Conservation (phyloP, 2,113 vertebrate species). For the Oncorhynchus mykiss region DNA sequence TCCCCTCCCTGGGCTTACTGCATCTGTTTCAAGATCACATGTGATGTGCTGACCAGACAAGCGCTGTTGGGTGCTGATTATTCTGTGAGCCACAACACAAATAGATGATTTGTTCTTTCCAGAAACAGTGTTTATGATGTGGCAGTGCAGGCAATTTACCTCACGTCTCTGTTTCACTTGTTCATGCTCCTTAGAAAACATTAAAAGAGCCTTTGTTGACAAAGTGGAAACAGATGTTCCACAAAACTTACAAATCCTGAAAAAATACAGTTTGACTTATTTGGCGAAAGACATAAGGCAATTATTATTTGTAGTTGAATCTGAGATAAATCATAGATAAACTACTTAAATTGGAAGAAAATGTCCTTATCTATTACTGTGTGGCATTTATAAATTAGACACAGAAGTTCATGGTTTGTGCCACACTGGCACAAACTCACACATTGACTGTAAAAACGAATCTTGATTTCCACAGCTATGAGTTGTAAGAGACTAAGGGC, state of each 20-base stretch:
- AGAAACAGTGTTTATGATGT: conserved; percentile 28
- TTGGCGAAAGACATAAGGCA: conserved; percentile 8
- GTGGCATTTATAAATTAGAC: too few species aligned
- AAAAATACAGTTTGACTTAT: background rate
- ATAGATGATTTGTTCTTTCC: conserved; percentile 30
- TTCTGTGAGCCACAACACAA: conserved; percentile 34
- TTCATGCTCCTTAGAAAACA: conserved; percentile 14
- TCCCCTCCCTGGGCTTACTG: background rate
- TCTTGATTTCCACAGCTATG: background rate
- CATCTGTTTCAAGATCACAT: conserved; percentile 7
- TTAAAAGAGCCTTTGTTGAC: conserved; percentile 38
- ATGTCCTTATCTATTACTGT: too few species aligned
- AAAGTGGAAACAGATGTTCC: conserved; percentile 56
- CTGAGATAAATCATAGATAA: background rate
- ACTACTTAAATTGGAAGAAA: background rate
- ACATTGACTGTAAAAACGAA: background rate
- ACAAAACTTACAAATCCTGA: conserved; percentile 19
- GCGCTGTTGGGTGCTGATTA: conserved; percentile 8
- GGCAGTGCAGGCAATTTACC: conserved; percentile 9
- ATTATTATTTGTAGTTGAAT: conserved; percentile 11
- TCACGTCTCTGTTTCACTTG: conserved; percentile 7
- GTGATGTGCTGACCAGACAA: background rate
- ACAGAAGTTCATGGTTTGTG: too few species aligned
- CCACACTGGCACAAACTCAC: background rate
- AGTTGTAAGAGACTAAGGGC: background rate